These are phyloP conservation scores for Seriola quinqueradiata DNA, from an alignment of 2,113 vertebrate species.

Conservation along the genomic window DNA sequence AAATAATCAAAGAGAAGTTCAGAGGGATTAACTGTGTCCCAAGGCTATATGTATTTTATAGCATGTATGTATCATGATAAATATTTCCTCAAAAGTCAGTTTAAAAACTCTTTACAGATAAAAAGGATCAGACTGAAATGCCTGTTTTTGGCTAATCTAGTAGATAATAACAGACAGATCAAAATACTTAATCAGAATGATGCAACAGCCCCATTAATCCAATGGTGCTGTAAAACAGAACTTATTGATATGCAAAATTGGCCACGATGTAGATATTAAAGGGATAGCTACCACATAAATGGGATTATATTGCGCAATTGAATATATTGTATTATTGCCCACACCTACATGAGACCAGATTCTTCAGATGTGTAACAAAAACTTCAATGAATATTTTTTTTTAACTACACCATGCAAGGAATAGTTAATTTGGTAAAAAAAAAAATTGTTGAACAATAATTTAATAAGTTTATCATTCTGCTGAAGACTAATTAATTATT, in stretches of 20 bases:
- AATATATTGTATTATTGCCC: too few relatives aligned
- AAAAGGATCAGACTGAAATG: too few relatives aligned
- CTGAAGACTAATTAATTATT: conserved; percentile 17
- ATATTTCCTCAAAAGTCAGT: not conserved
- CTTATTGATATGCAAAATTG: not conserved
- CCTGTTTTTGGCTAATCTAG: too few relatives aligned
- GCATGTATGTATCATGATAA: not conserved
- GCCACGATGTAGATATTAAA: not conserved
- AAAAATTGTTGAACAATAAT: not conserved
- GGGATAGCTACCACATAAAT: not conserved
- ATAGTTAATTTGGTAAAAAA: not conserved
- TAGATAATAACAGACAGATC: not conserved
- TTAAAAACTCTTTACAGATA: too few relatives aligned
- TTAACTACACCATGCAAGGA: not conserved
- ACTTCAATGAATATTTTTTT: not conserved
- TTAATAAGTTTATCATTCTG: conserved; percentile 3
- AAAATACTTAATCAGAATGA: not conserved
- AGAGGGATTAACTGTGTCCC: not conserved
- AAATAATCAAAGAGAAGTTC: not conserved
- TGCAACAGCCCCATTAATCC: not conserved
- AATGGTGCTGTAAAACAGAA: too few relatives aligned
- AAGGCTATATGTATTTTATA: not conserved
- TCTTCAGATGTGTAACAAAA: not conserved
- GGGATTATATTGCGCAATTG: not conserved
- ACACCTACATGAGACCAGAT: too few relatives aligned